Percentiles rank a stretch among this genome's conserved stretches.
Conservation (phyloP, 1,140 invertebrate species). For the Bombus difficillimus region DNA sequence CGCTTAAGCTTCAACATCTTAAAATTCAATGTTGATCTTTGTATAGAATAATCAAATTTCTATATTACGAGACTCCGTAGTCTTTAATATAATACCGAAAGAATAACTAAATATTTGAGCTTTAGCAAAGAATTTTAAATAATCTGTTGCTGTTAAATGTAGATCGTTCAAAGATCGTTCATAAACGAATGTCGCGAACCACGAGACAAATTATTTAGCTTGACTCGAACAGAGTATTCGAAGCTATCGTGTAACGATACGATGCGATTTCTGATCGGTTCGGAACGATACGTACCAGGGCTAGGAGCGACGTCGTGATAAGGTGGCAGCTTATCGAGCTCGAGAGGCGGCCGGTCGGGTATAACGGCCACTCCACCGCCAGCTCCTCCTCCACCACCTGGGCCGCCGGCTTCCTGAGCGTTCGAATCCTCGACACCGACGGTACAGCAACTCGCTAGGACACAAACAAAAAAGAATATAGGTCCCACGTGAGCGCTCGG, state of each 20-base stretch:
- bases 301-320: conserved; percentile 82
- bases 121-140: too few relatives aligned
- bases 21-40: too few relatives aligned
- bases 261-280: not conserved
- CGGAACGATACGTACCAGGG: conserved; percentile 75
- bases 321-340: conserved; percentile 82
- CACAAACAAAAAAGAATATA: conserved; percentile 43
- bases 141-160: too few relatives aligned
- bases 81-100: not conserved
- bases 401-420: conserved; percentile 69
- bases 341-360: conserved; percentile 80
- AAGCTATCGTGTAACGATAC: not conserved
- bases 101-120: not conserved
- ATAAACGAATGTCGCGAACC: not conserved
- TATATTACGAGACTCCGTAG: too few relatives aligned
- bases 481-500: conserved; percentile 33
- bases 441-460: conserved; percentile 78
- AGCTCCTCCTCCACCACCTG: conserved; percentile 70
- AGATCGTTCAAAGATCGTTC: too few relatives aligned
- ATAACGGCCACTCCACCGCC: conserved; percentile 80
- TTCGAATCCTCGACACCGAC: conserved; percentile 72
- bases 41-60: too few relatives aligned
- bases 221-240: not conserved
- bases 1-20: too few relatives aligned
- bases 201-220: not conserved